A percentile compares a stretch with the other conserved stretches of the same genome.
phyloP scores from a whole-genome alignment of 2,113 vertebrate genomes.

The Epinephelus moara region DNA sequence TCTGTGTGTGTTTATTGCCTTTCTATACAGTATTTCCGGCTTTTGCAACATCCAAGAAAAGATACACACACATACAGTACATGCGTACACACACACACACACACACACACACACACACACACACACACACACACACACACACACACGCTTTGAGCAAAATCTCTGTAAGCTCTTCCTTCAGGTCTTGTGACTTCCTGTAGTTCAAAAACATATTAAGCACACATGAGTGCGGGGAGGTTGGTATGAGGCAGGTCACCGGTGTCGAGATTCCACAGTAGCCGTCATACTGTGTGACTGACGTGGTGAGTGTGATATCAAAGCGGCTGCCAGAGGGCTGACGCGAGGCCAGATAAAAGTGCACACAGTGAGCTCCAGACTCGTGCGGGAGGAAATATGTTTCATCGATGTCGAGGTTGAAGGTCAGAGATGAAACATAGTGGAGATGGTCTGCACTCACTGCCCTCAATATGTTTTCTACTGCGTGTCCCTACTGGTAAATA shows the following conservation, averaged over 20 bases:
- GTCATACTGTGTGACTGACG: conserved; percentile 28
- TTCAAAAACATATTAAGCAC: conserved; percentile 10
- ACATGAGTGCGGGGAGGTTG: background rate
- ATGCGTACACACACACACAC: background rate
- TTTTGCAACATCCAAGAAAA: conserved; percentile 8
- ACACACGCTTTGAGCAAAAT: conserved; percentile 4
- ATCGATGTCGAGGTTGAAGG: conserved; percentile 8
- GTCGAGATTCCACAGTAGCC: conserved; percentile 30
- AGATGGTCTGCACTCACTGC: background rate
- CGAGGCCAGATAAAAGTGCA: background rate
- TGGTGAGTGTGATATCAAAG: conserved; percentile 35
- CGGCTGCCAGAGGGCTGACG: conserved; percentile 18
- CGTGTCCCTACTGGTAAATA: background rate
- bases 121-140: conserved; percentile 4
- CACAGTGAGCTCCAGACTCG: background rate
- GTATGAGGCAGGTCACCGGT: conserved; percentile 2
- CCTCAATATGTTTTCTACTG: background rate
- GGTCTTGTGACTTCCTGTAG: background rate
- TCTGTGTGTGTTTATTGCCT: background rate
- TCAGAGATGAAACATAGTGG: conserved; percentile 5
- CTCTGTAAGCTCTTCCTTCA: background rate
- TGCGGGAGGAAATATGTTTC: background rate
- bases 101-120: background rate
- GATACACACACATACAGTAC: background rate
- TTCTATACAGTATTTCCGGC: background rate